Evolutionary conservation across 2,888 invertebrate genomes (phyloP).

Genomic region (Phymatocera aterrima): DNA sequence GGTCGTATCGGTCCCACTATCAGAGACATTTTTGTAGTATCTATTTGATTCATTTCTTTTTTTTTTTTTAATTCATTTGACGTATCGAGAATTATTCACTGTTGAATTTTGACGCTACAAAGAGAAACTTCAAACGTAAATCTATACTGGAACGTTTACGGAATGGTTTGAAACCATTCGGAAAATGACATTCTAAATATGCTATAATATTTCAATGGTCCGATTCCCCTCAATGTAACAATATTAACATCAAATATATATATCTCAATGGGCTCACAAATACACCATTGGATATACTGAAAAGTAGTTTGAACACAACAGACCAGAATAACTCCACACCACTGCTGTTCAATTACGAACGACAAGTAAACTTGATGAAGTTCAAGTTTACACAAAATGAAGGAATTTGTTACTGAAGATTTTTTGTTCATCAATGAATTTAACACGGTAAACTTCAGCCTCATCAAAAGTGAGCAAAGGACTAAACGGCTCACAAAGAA

Average conservation of each 20-base stretch:
- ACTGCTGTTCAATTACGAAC: background rate
- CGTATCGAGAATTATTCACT: too few species aligned
- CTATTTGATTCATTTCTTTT: background rate
- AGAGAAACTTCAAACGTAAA: background rate
- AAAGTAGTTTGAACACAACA: background rate
- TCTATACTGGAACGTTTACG: background rate
- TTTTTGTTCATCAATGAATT: too few species aligned
- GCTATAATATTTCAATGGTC: background rate
- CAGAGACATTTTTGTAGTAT: slow-evolving; percentile 11
- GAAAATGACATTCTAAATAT: background rate
- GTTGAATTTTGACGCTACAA: too few species aligned
- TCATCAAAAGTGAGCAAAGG: too few species aligned
- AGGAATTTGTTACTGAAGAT: too few species aligned
- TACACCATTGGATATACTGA: background rate
- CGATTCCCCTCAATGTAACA: background rate
- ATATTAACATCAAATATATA: slow-evolving; percentile 22
- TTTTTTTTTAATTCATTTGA: background rate
- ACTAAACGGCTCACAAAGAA: too few species aligned
- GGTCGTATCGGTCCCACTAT: background rate
- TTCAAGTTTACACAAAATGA: too few species aligned
- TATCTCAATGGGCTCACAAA: background rate
- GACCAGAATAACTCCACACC: background rate
- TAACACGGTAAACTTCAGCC: too few species aligned
- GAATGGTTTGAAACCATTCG: background rate
- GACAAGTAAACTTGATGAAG: background rate